phyloP scores from a whole-genome alignment of 2,888 invertebrate genomes.

The Bombylius discolor region DNA sequence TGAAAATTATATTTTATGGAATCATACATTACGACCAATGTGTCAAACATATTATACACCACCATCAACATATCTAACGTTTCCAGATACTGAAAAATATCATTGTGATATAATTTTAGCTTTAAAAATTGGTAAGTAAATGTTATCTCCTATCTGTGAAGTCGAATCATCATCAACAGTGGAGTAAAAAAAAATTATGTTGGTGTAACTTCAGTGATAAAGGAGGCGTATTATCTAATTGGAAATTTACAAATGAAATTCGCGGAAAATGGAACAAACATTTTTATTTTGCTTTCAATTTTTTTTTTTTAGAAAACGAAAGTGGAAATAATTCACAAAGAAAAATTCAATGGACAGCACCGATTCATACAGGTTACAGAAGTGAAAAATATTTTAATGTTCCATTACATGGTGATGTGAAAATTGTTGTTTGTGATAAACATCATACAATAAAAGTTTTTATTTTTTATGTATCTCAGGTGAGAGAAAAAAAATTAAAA shows the following conservation, averaged over 20 bases:
- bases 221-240: no score
- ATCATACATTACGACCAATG: slow-evolving; percentile 43
- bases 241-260: no score
- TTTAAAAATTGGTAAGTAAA: slow-evolving; percentile 24
- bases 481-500: slow-evolving; percentile 1
- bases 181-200: background rate
- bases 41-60: slow-evolving; percentile 56
- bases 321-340: slow-evolving; percentile 14
- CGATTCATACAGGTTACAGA: slow-evolving; percentile 37
- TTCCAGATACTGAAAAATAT: slow-evolving; percentile 45
- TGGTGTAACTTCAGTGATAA: background rate
- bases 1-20: slow-evolving; percentile 44
- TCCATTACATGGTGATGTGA: slow-evolving; percentile 46
- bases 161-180: background rate
- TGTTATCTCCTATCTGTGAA: no score
- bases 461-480: slow-evolving; percentile 30
- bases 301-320: slow-evolving; percentile 3
- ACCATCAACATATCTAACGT: slow-evolving; percentile 49
- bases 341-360: slow-evolving; percentile 38
- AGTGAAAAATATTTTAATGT: slow-evolving; percentile 46
- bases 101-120: slow-evolving; percentile 34
- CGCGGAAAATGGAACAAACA: no score
- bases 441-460: slow-evolving; percentile 29
- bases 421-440: slow-evolving; percentile 32
- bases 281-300: background rate